Conservation (phyloP, 2,888 invertebrate species). For the Dioctria rufipes region DNA sequence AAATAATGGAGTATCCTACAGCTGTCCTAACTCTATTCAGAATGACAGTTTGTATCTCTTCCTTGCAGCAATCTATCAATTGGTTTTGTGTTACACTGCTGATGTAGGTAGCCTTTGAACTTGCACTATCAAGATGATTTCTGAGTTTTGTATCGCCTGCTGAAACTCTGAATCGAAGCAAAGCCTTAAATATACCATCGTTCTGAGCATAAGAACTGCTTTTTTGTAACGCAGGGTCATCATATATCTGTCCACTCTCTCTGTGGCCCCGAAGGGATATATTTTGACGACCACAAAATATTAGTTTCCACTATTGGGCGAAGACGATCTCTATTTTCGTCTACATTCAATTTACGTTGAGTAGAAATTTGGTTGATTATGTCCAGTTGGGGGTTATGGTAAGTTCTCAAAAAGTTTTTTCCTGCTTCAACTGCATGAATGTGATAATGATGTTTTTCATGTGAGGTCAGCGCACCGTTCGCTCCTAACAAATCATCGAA, state of each 20-base stretch:
- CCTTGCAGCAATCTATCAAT: not conserved
- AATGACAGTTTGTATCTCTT: not conserved
- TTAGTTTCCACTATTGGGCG: not conserved
- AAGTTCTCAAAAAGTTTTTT: conserved; percentile 1
- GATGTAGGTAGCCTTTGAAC: not conserved
- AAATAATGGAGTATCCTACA: not conserved
- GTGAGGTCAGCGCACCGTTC: not conserved
- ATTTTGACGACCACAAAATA: conserved; percentile 9
- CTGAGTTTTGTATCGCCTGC: no score
- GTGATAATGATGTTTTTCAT: not conserved
- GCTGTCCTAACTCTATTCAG: not conserved
- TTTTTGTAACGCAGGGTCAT: not conserved
- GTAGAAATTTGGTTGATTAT: not conserved
- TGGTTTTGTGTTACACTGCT: not conserved
- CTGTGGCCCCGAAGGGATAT: not conserved
- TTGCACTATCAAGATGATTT: not conserved
- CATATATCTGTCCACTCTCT: not conserved
- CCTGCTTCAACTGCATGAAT: not conserved
- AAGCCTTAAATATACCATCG: not conserved
- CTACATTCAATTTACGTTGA: not conserved
- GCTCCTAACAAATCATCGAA: conserved; percentile 1
- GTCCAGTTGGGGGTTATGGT: not conserved
- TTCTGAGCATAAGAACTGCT: not conserved
- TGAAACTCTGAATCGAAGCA: no score
- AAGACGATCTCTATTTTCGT: not conserved